phyloP scores from a whole-genome alignment of 2,113 vertebrate species.

The Siphamia tubifer region DNA sequence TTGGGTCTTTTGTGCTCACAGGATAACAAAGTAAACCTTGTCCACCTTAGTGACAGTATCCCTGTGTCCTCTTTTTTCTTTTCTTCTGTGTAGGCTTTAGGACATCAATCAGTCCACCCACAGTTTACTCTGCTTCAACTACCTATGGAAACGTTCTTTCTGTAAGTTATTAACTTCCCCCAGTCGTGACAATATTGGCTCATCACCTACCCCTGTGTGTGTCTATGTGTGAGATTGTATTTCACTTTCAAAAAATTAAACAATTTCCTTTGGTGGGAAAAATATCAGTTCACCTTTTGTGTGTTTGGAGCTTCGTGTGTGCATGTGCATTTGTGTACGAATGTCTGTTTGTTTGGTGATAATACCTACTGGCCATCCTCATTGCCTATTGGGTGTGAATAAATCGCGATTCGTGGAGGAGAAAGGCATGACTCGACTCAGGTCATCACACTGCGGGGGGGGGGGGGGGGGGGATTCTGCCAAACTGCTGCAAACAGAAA shows the following conservation, averaged over 20 bases:
- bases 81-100: slow-evolving; percentile 12
- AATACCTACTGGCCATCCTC: neutral
- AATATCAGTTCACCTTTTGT: slow-evolving; percentile 33
- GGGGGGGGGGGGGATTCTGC: neutral
- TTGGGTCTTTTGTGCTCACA: too few species aligned
- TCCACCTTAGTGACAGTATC: neutral
- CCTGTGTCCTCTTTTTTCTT: neutral
- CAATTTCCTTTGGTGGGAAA: slow-evolving; percentile 12
- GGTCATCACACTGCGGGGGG: neutral
- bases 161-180: slow-evolving; percentile 51
- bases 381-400: neutral
- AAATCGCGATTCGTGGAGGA: neutral
- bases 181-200: slow-evolving; percentile 47
- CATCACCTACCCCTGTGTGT: slow-evolving; percentile 16
- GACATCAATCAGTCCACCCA: slow-evolving; percentile 38
- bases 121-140: slow-evolving; percentile 31
- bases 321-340: neutral
- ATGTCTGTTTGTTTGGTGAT: neutral
- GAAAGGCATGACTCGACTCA: neutral
- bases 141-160: slow-evolving; percentile 30
- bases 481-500: neutral
- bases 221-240: slow-evolving; percentile 8
- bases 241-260: slow-evolving; percentile 48
- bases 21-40: too few species aligned
- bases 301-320: neutral